phyloP scores from a whole-genome alignment of 53 echinoderm and acorn worm genomes.

The Glandiceps talaboti region DNA sequence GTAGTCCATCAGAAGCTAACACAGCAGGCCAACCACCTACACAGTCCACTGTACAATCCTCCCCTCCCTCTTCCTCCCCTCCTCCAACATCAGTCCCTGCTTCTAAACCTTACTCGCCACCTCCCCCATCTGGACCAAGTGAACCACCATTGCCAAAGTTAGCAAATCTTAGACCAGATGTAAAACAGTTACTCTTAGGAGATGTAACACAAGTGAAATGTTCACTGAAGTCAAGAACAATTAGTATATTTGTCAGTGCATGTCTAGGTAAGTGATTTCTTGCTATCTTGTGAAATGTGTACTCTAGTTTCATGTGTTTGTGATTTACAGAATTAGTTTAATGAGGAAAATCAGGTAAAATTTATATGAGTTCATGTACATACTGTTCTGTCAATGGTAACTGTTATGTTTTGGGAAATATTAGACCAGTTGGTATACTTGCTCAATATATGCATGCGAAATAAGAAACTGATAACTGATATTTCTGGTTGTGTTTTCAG shows the following conservation, averaged over 20 bases:
- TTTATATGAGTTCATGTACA: too few species aligned
- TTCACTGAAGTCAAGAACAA: slow-evolving; percentile 51
- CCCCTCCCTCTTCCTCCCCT: slow-evolving; percentile 17
- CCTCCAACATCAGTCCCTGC: slow-evolving; percentile 10
- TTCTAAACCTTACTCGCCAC: background rate
- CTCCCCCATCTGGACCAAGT: background rate
- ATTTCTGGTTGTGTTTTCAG: too few species aligned
- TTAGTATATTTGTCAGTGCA: slow-evolving; percentile 81
- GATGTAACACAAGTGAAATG: slow-evolving; percentile 49
- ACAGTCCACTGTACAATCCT: background rate
- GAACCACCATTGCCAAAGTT: slow-evolving; percentile 38
- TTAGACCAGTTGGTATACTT: too few species aligned
- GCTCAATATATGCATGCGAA: too few species aligned
- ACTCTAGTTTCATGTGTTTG: too few species aligned
- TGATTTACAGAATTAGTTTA: too few species aligned
- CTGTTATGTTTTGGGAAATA: too few species aligned
- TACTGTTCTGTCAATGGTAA: too few species aligned
- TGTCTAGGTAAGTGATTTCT: too few species aligned
- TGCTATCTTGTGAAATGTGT: too few species aligned
- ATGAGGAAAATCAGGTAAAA: too few species aligned
- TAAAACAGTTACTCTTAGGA: slow-evolving; percentile 70
- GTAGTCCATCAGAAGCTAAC: slow-evolving; percentile 22
- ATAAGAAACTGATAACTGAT: too few species aligned
- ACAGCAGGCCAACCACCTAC: background rate
- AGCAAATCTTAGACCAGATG: slow-evolving; percentile 49